A percentile compares a stretch with the other conserved stretches of the same genome.
Evolutionary conservation across 23 tunicate species (phyloP).

Genomic region (Clavelina lepadiformis): DNA sequence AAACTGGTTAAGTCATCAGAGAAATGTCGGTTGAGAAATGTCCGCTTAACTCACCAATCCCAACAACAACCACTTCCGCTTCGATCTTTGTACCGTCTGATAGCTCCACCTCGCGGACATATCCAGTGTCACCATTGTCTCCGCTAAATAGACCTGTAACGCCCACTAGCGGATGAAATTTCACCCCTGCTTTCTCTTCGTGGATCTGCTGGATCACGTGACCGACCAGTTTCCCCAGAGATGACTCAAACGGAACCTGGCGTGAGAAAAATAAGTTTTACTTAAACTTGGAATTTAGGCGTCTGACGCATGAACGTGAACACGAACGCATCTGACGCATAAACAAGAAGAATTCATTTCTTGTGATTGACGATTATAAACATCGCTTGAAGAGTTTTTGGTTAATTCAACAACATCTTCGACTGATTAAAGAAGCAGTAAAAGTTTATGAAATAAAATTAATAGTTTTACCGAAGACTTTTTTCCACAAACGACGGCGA

Average conservation of each 20-base stretch:
- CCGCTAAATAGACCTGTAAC: slow-evolving; percentile 21
- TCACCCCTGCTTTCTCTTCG: slow-evolving; percentile 52
- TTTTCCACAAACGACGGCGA: slow-evolving; percentile 68
- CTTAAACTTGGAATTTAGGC: too few species aligned
- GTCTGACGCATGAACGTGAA: too few species aligned
- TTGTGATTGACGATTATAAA: too few species aligned
- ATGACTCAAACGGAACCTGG: slow-evolving; percentile 67
- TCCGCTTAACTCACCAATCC: slow-evolving; percentile 35
- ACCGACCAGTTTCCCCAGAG: slow-evolving; percentile 58
- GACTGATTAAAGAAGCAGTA: too few species aligned
- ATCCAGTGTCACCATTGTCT: not conserved
- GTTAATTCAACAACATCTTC: too few species aligned
- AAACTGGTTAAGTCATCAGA: too few species aligned
- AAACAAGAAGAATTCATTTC: too few species aligned
- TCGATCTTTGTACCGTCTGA: slow-evolving; percentile 47
- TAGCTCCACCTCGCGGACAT: slow-evolving; percentile 29
- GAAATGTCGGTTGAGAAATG: too few species aligned
- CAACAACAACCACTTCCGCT: slow-evolving; percentile 72
- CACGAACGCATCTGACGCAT: too few species aligned
- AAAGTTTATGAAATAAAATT: too few species aligned
- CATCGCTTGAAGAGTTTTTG: too few species aligned
- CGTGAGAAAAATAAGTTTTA: too few species aligned
- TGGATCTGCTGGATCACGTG: slow-evolving; percentile 48
- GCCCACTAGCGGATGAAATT: slow-evolving; percentile 36
- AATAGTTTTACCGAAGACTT: slow-evolving; percentile 65